Percentiles rank a stretch among this genome's conserved stretches.
Evolutionary conservation across 2,113 vertebrate genomes (phyloP).

Genomic region (Corydoras maculifer): DNA sequence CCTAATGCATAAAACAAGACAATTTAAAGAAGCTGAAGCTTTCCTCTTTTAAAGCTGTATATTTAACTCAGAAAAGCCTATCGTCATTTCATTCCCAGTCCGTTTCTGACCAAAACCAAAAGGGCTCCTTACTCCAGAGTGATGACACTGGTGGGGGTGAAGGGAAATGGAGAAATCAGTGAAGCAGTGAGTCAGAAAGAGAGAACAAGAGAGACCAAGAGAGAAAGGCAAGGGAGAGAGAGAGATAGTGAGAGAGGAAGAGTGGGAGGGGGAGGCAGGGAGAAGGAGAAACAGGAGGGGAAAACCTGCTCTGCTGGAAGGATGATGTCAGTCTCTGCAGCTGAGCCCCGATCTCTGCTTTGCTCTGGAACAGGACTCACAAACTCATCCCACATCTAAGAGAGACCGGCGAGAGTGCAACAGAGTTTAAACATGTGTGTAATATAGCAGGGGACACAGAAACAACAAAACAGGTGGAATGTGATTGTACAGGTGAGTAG

Average conservation of each 20-base stretch:
- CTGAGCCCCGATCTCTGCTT: constrained; percentile 64
- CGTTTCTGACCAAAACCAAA: constrained; percentile 19
- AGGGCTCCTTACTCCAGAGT: constrained; percentile 24
- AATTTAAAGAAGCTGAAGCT: too few relatives aligned
- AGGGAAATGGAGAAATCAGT: constrained; percentile 28
- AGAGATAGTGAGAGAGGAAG: constrained; percentile 21
- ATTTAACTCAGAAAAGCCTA: not conserved
- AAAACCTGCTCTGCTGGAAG: constrained; percentile 69
- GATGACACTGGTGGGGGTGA: constrained; percentile 42
- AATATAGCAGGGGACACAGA: constrained; percentile 4
- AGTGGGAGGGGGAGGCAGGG: constrained; percentile 10
- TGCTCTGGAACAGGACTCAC: constrained; percentile 55
- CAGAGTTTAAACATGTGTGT: constrained; percentile 14
- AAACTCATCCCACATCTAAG: constrained; percentile 50
- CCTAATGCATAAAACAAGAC: too few relatives aligned
- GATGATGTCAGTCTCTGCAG: constrained; percentile 79
- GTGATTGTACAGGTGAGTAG: constrained; percentile 60
- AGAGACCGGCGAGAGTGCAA: constrained; percentile 29
- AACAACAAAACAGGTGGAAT: constrained; percentile 40
- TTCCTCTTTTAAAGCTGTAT: too few relatives aligned
- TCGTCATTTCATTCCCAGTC: constrained; percentile 31
- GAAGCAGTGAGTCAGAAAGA: constrained; percentile 29
- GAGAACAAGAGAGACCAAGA: constrained; percentile 25
- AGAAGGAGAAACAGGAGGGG: constrained; percentile 4
- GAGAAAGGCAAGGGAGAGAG: constrained; percentile 27